Base-by-base conservation (phyloP, 2,113 vertebrate genomes). In the Cheirogaleus medius region DNA sequence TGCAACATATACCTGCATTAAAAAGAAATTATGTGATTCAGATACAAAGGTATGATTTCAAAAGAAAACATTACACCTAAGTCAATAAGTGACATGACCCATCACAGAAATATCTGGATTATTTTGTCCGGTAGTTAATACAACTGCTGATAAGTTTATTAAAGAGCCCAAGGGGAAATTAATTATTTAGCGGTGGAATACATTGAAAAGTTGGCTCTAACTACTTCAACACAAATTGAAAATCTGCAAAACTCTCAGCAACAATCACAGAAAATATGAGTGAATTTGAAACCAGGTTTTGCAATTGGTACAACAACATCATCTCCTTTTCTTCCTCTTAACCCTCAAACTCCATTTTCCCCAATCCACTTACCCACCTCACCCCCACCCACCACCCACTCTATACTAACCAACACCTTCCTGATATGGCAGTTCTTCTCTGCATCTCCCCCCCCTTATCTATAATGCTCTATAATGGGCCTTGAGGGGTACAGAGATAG, bases 101-200 rank as follows among this genome's bases (percentile, higher is more conserved):
- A 92, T 97, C 97, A 95, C 63, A 92, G 37, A 81, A 84, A 77
- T 97, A 73, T 81, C 98, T 97, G 37, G 78, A 86, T 71, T 97
- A 73, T 83, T 98, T 97, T 1, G 10, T 98, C 93, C 95, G 88
- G 84, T 94, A 90, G 83, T 96, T 18, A 94, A 95, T 87, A 56
- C 74, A 92, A 92, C 34, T 89, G 96, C 56, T 96, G 95, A 98
- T 96, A 86, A 94, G 96, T 98, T 98, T 98, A 97, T 98, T 97
- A 98, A 97, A 91, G 52, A 94, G 56, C 54, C 96, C 90, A 95
- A 66, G 91, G 93, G 95, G 44, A 60, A 97, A 98, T 98, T 93
- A 98, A 98, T 98, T 98, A 98, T 98, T 98, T 97, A 98, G 29
- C 85, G 87, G 69, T 88, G 84, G 44, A 98, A 98, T 98, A 97